A percentile compares a stretch with the other conserved stretches of the same genome.
Evolutionary conservation across 2,797 vertebrate genomes (phyloP).

Genomic region (Leptoclinus maculatus): DNA sequence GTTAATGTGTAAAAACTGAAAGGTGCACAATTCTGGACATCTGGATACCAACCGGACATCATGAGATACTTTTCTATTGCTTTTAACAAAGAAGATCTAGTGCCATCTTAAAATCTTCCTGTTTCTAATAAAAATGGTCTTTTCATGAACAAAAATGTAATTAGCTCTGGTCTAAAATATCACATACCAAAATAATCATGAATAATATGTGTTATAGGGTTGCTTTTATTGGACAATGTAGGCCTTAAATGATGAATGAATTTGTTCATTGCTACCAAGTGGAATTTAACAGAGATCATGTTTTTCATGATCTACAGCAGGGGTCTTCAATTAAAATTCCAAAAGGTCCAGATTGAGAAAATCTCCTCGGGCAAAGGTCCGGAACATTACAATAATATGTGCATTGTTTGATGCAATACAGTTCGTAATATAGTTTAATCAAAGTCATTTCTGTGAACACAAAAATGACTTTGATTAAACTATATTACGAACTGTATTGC

Average conservation of each 20-base stretch:
- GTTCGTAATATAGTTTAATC: no score
- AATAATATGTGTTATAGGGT: background rate
- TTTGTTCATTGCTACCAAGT: background rate
- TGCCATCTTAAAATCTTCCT: background rate
- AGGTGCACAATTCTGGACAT: background rate
- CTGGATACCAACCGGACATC: background rate
- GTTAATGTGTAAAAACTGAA: background rate
- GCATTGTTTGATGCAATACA: no score
- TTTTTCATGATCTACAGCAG: background rate
- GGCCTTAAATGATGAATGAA: background rate
- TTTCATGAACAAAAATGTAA: background rate
- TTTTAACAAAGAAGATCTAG: background rate
- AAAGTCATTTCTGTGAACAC: no score
- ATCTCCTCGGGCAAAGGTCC: no score
- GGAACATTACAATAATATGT: no score
- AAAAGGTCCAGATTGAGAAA: no score
- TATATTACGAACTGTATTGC: no score
- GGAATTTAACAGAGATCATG: background rate
- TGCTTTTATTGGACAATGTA: background rate
- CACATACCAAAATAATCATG: background rate
- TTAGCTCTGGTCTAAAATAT: background rate
- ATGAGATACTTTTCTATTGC: background rate
- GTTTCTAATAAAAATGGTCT: slow-evolving; percentile 1
- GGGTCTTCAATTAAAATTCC: no score
- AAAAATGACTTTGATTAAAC: no score